Base-by-base conservation (phyloP, 2,797 vertebrate species). In the Myotis findleyi region DNA sequence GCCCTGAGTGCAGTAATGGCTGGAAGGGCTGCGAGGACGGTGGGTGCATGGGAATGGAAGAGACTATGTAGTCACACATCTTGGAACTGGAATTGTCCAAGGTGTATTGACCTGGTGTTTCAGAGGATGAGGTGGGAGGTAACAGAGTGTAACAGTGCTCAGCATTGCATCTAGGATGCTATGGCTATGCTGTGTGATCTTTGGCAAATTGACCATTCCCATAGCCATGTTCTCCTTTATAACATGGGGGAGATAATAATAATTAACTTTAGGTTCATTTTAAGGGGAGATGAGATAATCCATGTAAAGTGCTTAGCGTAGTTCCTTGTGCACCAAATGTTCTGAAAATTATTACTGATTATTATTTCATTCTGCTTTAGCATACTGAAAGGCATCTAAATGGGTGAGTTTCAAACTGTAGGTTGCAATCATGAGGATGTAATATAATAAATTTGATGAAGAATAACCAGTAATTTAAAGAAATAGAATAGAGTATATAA, bases 311-410 rank as follows among this genome's bases (percentile, higher is more conserved):
- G 25, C 53, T 84, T 75, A 55, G 10, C 27, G 36, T 76, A 68
- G 16, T 51, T 68, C 36, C 20, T 55, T 49, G 27, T 62, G 21
- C 20, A 14, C 77, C n/a, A 47, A 64, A 81, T 30, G 23, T 49
- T 83, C 18, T 82, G 7, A 88, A 94, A 62, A 87, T 49, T 18
- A 36, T 76, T 66, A 89, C 17, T 16, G 51, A 73, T 94, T 76
- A 53, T 68, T 81, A 68, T 89, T 66, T 11, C 59, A 82, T 87
- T 91, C 21, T 85, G 25, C 3, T 38, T 66, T 10, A 49, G 21
- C 38, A 71, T 87, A 87, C 41, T 27, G 59, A 88, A 84, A 91
- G 10, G 12, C 49, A 81, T 38, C 6, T 41, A 81, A 77, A 77
- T 23, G 41, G 6, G 13, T n/a, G 66, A 81, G 53, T 94, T 95